These are phyloP conservation scores for Corythucha ciliata DNA, from an alignment of 2,888 invertebrate genomes.

Conservation along the genomic window DNA sequence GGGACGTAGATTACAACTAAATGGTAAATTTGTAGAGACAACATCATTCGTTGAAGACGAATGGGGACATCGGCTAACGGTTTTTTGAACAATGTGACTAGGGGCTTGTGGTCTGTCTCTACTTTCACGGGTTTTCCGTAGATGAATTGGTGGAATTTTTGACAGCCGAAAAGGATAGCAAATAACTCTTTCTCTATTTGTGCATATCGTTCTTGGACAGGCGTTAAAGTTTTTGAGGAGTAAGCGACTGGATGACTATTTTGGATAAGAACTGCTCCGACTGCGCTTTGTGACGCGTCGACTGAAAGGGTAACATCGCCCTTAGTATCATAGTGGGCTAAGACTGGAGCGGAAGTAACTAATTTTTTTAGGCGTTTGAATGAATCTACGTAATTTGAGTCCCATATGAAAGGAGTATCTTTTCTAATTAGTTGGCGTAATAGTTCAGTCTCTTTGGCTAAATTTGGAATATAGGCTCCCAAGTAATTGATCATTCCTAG, in stretches of 20 bases:
- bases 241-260: constrained; percentile 11
- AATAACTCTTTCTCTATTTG: constrained; percentile 4
- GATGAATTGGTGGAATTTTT: no score
- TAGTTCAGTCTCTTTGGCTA: constrained; percentile 28
- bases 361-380: constrained; percentile 14
- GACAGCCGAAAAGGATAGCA: no score
- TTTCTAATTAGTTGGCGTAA: constrained; percentile 30
- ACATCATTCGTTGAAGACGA: no score
- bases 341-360: constrained; percentile 9
- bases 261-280: constrained; percentile 3
- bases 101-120: no score
- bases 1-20: no score
- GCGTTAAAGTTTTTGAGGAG: background rate
- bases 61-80: no score
- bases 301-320: background rate
- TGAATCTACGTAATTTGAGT: background rate
- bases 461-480: constrained; percentile 32
- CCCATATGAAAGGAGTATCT: constrained; percentile 21
- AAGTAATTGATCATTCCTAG: constrained; percentile 34
- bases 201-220: background rate
- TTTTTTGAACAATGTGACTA: no score
- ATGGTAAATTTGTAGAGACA: no score
- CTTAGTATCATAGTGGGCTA: constrained; percentile 16
- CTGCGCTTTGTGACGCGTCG: constrained; percentile 6
- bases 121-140: no score